Evolutionary conservation across 1,140 invertebrate genomes (phyloP).

Genomic region (Cotesia glomerata): DNA sequence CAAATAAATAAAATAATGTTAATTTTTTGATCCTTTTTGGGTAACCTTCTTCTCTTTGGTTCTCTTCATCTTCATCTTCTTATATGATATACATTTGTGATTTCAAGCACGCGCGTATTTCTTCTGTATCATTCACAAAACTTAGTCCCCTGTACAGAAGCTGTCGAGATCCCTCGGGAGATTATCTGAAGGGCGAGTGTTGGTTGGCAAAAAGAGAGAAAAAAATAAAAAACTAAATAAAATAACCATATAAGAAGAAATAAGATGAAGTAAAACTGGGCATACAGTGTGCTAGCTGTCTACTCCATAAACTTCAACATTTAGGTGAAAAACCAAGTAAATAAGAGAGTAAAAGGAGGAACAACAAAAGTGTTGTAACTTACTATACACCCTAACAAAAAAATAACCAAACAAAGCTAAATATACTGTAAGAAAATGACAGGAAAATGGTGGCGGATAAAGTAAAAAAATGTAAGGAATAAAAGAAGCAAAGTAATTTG

Average conservation of each 20-base stretch:
- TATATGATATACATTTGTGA: slow-evolving; percentile 7
- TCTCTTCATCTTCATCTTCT: not conserved
- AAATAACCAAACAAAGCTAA: not conserved
- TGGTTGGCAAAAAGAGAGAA: slow-evolving; percentile 1
- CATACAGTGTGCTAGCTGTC: not conserved
- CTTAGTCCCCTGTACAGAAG: slow-evolving; percentile 12
- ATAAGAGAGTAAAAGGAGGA: too few species aligned
- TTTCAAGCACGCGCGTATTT: slow-evolving; percentile 27
- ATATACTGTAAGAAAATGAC: slow-evolving; percentile 12
- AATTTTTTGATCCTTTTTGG: slow-evolving; percentile 10
- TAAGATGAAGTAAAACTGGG: not conserved
- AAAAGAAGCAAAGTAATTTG: slow-evolving; percentile 43
- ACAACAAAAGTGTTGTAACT: not conserved
- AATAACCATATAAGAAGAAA: slow-evolving; percentile 1
- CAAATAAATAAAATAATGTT: slow-evolving; percentile 22
- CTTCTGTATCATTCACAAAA: slow-evolving; percentile 31
- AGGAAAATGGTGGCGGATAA: not conserved
- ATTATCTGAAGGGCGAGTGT: slow-evolving; percentile 25
- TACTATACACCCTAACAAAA: not conserved
- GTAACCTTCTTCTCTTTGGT: not conserved
- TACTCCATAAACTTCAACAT: too few species aligned
- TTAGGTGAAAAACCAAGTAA: too few species aligned
- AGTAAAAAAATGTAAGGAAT: not conserved
- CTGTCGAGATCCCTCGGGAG: slow-evolving; percentile 24
- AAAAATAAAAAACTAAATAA: slow-evolving; percentile 12